phyloP scores from a whole-genome alignment of 2,888 invertebrate species.

The Apodemia duryi region DNA sequence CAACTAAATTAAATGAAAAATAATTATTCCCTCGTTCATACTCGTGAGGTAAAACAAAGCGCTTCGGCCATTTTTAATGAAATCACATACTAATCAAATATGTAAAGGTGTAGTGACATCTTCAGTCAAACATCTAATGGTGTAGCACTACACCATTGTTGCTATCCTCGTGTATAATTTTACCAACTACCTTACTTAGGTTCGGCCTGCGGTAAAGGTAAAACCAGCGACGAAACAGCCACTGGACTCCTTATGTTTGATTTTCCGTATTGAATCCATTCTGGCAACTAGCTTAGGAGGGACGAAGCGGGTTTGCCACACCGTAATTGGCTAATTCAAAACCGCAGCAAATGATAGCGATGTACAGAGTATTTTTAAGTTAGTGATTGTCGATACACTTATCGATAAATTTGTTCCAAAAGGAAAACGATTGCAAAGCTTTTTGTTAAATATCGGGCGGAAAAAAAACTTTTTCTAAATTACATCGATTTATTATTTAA shows the following conservation, averaged over 20 bases:
- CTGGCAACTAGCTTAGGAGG: slow-evolving; percentile 14
- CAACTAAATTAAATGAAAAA: too few relatives aligned
- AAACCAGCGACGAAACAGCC: slow-evolving; percentile 12
- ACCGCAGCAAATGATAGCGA: slow-evolving; percentile 1
- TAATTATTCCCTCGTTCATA: too few relatives aligned
- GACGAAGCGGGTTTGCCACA: slow-evolving; percentile 4
- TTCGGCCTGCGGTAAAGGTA: too few relatives aligned
- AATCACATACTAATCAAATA: too few relatives aligned
- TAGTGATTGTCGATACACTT: slow-evolving; percentile 11
- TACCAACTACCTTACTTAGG: too few relatives aligned
- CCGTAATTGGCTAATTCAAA: slow-evolving; percentile 14
- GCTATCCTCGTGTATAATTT: too few relatives aligned
- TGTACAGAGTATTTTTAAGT: slow-evolving; percentile 11
- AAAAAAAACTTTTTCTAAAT: slow-evolving; percentile 10
- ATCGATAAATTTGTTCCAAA: neutral
- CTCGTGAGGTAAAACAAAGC: too few relatives aligned
- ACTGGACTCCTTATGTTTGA: slow-evolving; percentile 9
- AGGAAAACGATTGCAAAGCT: slow-evolving; percentile 12
- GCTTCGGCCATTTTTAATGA: too few relatives aligned
- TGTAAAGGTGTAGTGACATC: too few relatives aligned
- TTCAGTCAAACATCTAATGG: too few relatives aligned
- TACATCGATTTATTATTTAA: slow-evolving; percentile 1
- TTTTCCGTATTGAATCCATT: too few relatives aligned
- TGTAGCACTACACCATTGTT: too few relatives aligned
- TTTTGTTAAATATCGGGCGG: slow-evolving; percentile 2